Base-by-base conservation (phyloP, 2,797 vertebrate genomes). In the Dallia pectoralis region DNA sequence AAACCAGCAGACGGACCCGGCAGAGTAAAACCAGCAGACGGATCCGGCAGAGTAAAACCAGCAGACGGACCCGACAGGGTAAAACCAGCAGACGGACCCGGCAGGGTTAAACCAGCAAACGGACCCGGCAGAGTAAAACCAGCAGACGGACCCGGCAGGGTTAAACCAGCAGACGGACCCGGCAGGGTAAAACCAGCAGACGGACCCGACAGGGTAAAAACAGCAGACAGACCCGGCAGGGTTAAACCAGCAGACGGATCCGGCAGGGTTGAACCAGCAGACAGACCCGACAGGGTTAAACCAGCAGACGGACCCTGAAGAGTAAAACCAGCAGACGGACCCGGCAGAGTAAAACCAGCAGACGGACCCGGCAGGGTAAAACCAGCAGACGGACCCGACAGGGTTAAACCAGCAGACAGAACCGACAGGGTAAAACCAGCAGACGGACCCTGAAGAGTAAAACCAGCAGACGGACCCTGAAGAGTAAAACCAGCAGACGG, bases 1-100 rank as follows among this genome's bases (percentile, higher is more conserved):
- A 91, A 48, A 84, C 86, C 92, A 94, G 93, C 89, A 94, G 93
- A 88, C 90, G 92, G 78, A 89, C 84, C 90, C 84, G 75, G 33
- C 89, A 88, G 87, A 92, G 93, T 94, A 93, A 92, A 94, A 91
- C 87, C 86, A 91, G 91, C 86, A 91, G 87, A 93, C 91, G 92
- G 90, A 89, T 84, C 78, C 92, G 72, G 33, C n/a, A n/a, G n/a
- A n/a, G n/a, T n/a, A n/a, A 91, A 48, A 84, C 86, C 92, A 94
- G 93, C 89, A 94, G 93, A 88, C 90, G 92, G 78, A 89, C 84
- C 90, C 84, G 75, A 8, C 89, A 88, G 87, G 92, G 93, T 94
- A 93, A 92, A 94, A 91, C 87, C 86, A 91, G 91, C 86, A 91
- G 87, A 93, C 91, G 92, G 90, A 89, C 85, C 78, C 92, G 72